A percentile compares a stretch with the other conserved stretches of the same genome.
phyloP scores from a whole-genome alignment of 2,888 invertebrate species.

The Eupithecia subumbrata region DNA sequence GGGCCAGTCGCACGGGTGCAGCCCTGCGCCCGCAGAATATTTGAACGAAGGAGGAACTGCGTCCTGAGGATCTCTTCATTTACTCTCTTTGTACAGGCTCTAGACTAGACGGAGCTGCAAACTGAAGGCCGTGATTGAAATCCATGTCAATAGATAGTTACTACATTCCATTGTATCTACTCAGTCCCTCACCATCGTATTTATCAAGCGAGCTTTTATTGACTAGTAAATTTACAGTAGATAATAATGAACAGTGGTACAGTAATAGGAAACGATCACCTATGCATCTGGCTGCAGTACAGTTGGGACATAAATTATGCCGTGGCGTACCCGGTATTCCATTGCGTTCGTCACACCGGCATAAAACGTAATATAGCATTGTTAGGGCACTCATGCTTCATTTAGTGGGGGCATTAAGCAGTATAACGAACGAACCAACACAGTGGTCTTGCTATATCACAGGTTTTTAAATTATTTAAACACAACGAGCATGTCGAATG shows the following conservation, averaged over 20 bases:
- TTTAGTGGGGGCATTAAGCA: slow-evolving; percentile 16
- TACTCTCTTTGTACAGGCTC: slow-evolving; percentile 64
- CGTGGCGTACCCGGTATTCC: slow-evolving; percentile 25
- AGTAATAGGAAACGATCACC: slow-evolving; percentile 33
- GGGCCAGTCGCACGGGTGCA: slow-evolving; percentile 53
- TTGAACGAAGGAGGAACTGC: slow-evolving; percentile 56
- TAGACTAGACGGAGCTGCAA: slow-evolving; percentile 58
- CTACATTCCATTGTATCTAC: not conserved
- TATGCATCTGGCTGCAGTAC: slow-evolving; percentile 26
- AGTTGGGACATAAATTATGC: slow-evolving; percentile 31
- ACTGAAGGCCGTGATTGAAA: slow-evolving; percentile 64
- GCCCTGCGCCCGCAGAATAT: slow-evolving; percentile 67
- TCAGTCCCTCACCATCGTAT: not conserved
- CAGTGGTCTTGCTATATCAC: not conserved
- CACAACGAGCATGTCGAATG: not conserved
- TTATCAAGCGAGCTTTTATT: slow-evolving; percentile 3
- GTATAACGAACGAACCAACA: not conserved
- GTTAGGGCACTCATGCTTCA: slow-evolving; percentile 27
- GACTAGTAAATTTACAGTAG: slow-evolving; percentile 15
- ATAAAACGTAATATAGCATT: slow-evolving; percentile 30
- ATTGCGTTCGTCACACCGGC: slow-evolving; percentile 20
- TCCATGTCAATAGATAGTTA: slow-evolving; percentile 48
- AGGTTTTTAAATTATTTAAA: slow-evolving; percentile 13
- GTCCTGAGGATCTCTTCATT: slow-evolving; percentile 74
- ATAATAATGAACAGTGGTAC: slow-evolving; percentile 20